Evolutionary conservation across 2,113 vertebrate genomes (phyloP).

Genomic region (Hucho hucho): DNA sequence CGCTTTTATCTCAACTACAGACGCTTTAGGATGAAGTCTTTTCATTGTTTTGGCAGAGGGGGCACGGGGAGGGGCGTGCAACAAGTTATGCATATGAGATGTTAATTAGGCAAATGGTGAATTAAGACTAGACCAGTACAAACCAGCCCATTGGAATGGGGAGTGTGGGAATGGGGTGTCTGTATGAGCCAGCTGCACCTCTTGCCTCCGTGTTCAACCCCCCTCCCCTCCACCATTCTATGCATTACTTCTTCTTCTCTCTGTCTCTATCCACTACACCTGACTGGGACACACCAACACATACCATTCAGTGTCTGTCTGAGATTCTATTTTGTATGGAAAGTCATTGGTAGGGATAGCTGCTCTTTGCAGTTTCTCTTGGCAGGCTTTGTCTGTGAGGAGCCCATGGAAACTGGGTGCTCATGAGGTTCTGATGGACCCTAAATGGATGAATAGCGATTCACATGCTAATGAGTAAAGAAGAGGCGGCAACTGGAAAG

Average conservation of each 20-base stretch:
- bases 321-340: slow-evolving; percentile 5
- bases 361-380: neutral
- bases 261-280: slow-evolving; percentile 34
- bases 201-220: slow-evolving; percentile 59
- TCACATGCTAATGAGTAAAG: slow-evolving; percentile 95
- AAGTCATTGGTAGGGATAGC: neutral
- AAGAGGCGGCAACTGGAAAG: slow-evolving; percentile 83
- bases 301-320: slow-evolving; percentile 29
- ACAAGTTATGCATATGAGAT: slow-evolving; percentile 99
- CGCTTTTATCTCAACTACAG: slow-evolving; percentile 68
- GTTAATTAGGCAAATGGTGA: slow-evolving; percentile 93
- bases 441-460: slow-evolving; percentile 90
- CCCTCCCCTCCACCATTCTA: neutral
- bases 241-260: slow-evolving; percentile 49
- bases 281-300: slow-evolving; percentile 34
- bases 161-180: slow-evolving; percentile 94
- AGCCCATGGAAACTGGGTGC: slow-evolving; percentile 49
- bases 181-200: slow-evolving; percentile 84
- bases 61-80: slow-evolving; percentile 64
- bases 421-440: slow-evolving; percentile 83
- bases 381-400: neutral
- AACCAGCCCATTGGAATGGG: slow-evolving; percentile 85
- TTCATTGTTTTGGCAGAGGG: slow-evolving; percentile 83
- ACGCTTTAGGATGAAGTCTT: slow-evolving; percentile 84
- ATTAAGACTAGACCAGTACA: slow-evolving; percentile 89